Evolutionary conservation across 30 jellyfish, hydroid and myxozoan genomes (phyloP).

Genomic region (Aurelia aurita): DNA sequence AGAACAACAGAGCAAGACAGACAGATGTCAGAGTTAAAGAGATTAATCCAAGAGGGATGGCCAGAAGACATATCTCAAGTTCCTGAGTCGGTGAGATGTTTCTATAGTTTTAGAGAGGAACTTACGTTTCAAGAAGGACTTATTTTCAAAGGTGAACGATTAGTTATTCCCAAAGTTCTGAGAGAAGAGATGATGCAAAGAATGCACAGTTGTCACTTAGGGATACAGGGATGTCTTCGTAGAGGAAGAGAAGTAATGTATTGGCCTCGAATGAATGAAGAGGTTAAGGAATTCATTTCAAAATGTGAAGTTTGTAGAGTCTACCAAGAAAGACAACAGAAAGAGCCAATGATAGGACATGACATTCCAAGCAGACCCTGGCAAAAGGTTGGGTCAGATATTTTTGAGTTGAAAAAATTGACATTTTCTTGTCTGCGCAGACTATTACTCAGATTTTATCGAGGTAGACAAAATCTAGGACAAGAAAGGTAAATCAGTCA

Average conservation of each 20-base stretch:
- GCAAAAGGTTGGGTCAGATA: slow-evolving; percentile 51
- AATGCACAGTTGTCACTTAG: slow-evolving; percentile 35
- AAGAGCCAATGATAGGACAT: slow-evolving; percentile 41
- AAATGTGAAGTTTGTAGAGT: slow-evolving; percentile 43
- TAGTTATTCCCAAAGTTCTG: slow-evolving; percentile 53
- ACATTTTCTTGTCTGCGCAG: slow-evolving; percentile 35
- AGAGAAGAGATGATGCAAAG: slow-evolving; percentile 14
- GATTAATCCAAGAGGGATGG: slow-evolving; percentile 61
- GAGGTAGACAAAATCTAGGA: slow-evolving; percentile 38
- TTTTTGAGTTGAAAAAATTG: slow-evolving; percentile 5
- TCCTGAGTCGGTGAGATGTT: slow-evolving; percentile 26
- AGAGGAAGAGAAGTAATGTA: slow-evolving; percentile 43
- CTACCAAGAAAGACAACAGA: slow-evolving; percentile 10
- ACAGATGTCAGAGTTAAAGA: slow-evolving; percentile 42
- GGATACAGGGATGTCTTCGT: slow-evolving; percentile 30
- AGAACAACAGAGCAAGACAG: slow-evolving; percentile 39
- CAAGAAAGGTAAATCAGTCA: slow-evolving; percentile 7
- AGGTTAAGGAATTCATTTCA: slow-evolving; percentile 29
- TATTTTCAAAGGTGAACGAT: slow-evolving; percentile 58
- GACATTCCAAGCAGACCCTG: slow-evolving; percentile 42
- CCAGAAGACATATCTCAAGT: slow-evolving; percentile 37
- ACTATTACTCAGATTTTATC: slow-evolving; percentile 17
- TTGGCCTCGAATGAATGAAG: slow-evolving; percentile 51
- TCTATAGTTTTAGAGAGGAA: slow-evolving; percentile 30
- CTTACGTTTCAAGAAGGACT: slow-evolving; percentile 48